Conservation (phyloP, 2,113 vertebrate genomes). For the Megaleporinus macrocephalus region DNA sequence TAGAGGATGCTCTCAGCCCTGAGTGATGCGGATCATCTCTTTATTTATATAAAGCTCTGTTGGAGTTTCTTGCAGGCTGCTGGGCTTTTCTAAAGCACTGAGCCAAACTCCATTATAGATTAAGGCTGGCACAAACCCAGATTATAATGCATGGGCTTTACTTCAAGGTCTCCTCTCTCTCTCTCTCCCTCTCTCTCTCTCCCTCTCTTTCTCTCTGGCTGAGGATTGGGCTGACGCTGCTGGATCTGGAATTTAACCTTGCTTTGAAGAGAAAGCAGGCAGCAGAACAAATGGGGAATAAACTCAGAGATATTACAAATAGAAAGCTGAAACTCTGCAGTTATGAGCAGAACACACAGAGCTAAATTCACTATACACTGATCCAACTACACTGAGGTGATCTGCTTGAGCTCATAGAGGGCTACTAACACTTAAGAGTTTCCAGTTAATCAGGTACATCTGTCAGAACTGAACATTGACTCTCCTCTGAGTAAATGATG, state of each 20-base stretch:
- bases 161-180: conserved; percentile 31
- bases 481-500: too few species aligned
- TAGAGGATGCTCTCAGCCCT: conserved; percentile 4
- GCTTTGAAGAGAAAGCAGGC: conserved; percentile 5
- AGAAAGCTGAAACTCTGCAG: not conserved
- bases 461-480: too few species aligned
- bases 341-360: not conserved
- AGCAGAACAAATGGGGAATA: conserved; percentile 30
- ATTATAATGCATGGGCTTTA: conserved; percentile 44
- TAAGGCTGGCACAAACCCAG: conserved; percentile 43
- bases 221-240: conserved; percentile 32
- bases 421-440: not conserved
- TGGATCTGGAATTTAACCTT: conserved; percentile 46
- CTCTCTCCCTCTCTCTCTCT: not conserved
- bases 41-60: conserved; percentile 29
- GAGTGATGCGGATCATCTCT: conserved; percentile 30
- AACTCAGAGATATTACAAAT: conserved; percentile 11
- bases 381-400: too few species aligned
- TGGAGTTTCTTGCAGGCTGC: not conserved
- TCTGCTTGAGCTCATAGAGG: not conserved
- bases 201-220: not conserved
- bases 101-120: conserved; percentile 43
- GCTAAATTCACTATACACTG: not conserved
- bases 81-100: conserved; percentile 19
- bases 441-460: too few species aligned